These are phyloP conservation scores for Plotosus lineatus DNA, from an alignment of 2,113 vertebrate species.

Conservation along the genomic window DNA sequence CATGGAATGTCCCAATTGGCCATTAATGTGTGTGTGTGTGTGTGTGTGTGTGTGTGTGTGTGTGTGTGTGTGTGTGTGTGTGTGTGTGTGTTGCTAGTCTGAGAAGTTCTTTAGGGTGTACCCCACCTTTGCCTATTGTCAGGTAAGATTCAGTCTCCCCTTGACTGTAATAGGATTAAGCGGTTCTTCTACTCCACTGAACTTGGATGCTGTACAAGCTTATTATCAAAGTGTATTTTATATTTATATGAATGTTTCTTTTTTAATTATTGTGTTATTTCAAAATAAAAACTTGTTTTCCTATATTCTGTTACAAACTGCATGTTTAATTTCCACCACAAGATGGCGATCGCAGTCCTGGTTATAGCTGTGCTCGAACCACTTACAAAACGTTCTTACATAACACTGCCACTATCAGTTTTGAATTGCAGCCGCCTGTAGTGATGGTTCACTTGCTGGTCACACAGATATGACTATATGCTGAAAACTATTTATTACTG, in stretches of 20 bases:
- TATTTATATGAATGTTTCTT: not conserved
- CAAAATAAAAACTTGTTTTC: not conserved
- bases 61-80: not conserved
- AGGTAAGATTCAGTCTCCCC: too few relatives aligned
- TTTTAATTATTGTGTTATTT: not conserved
- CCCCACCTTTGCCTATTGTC: too few relatives aligned
- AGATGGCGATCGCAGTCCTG: constrained; percentile 46
- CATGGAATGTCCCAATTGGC: too few relatives aligned
- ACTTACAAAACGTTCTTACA: constrained; percentile 21
- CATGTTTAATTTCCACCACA: constrained; percentile 29
- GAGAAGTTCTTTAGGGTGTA: too few relatives aligned
- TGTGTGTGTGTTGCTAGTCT: not conserved
- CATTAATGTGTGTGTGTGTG: too few relatives aligned
- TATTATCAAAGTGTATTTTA: not conserved
- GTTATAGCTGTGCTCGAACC: constrained; percentile 28
- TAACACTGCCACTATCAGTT: constrained; percentile 48
- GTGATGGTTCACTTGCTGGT: constrained; percentile 55
- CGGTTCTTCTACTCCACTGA: not conserved
- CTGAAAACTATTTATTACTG: constrained; percentile 66
- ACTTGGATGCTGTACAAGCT: not conserved
- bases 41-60: too few relatives aligned
- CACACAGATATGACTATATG: constrained; percentile 62
- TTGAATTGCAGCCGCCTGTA: constrained; percentile 45
- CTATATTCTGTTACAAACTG: not conserved
- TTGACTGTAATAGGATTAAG: too few relatives aligned